Conservation (phyloP, 2,113 vertebrate species). For the Archocentrus centrarchus region DNA sequence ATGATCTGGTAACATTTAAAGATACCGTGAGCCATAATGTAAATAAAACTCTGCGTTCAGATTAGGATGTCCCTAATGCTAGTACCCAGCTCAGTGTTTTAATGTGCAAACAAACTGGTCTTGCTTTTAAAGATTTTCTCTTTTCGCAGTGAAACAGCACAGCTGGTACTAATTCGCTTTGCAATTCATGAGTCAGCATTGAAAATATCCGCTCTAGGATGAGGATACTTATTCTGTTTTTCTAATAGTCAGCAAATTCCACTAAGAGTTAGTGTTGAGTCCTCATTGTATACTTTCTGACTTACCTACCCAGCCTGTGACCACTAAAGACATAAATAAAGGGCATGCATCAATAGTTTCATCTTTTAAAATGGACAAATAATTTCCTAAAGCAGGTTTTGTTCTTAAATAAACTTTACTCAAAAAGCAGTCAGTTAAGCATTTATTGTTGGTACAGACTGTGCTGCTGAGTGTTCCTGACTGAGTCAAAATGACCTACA, state of each 20-base stretch:
- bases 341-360: not conserved
- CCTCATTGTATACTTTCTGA: not conserved
- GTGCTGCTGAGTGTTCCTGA: too few species aligned
- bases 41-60: not conserved
- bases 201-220: not conserved
- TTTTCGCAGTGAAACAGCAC: not conserved
- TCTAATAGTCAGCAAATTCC: not conserved
- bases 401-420: not conserved
- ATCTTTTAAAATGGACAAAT: not conserved
- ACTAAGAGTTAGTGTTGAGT: too few species aligned
- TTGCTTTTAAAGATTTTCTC: not conserved
- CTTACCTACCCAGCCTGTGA: not conserved
- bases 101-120: not conserved
- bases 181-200: constrained; percentile 7
- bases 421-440: not conserved
- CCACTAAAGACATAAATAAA: not conserved
- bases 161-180: constrained; percentile 10
- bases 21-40: not conserved
- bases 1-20: not conserved
- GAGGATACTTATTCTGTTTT: not conserved
- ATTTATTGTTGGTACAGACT: not conserved
- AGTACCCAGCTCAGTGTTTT: not conserved
- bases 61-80: not conserved
- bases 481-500: not conserved
- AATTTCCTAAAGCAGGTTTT: not conserved